phyloP scores from a whole-genome alignment of 2,888 invertebrate species.

The Campaea margaritaria region DNA sequence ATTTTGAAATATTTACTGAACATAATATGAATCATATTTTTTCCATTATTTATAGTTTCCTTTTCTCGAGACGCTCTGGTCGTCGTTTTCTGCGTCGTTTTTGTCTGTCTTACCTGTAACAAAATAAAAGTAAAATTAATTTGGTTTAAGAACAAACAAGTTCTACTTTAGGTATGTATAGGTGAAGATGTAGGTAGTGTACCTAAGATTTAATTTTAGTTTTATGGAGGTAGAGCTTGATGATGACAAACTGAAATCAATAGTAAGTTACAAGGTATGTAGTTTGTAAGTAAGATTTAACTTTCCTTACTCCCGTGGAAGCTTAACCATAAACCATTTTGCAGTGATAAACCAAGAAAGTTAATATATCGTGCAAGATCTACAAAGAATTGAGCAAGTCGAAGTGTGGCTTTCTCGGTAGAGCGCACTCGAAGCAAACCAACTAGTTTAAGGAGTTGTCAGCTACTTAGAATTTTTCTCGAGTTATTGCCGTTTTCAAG shows the following conservation, averaged over 20 bases:
- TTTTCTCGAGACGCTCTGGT: constrained; percentile 2
- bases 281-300: background rate
- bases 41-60: background rate
- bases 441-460: constrained; percentile 61
- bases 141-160: background rate
- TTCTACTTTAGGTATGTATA: background rate
- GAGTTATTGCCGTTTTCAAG: constrained; percentile 68
- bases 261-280: too few species aligned
- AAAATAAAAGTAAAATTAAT: constrained; percentile 41
- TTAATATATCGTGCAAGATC: constrained; percentile 64
- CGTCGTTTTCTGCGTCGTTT: background rate
- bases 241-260: too few species aligned
- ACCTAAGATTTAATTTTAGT: too few species aligned
- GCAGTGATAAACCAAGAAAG: constrained; percentile 54
- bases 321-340: constrained; percentile 41
- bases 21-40: constrained; percentile 3
- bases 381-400: constrained; percentile 62
- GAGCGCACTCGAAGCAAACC: constrained; percentile 67
- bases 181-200: too few species aligned
- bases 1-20: constrained; percentile 24
- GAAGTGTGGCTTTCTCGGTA: constrained; percentile 71
- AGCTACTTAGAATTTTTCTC: constrained; percentile 61
- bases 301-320: background rate
- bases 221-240: too few species aligned
- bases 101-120: constrained; percentile 66